Evolutionary conservation across 2,113 vertebrate genomes (phyloP).

Genomic region (Eretmochelys imbricata): DNA sequence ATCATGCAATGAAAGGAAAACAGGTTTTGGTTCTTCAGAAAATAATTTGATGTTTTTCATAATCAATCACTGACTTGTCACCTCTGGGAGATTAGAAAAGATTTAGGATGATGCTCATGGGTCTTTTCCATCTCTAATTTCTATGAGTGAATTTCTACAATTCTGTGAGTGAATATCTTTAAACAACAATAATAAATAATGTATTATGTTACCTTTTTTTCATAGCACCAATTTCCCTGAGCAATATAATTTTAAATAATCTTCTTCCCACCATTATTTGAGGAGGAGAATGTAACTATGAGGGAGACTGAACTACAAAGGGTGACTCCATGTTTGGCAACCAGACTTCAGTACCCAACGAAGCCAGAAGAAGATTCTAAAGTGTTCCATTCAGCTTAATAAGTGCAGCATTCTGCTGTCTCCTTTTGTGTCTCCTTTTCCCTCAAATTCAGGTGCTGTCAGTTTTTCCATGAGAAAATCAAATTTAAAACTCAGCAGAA

Average conservation of each 20-base stretch:
- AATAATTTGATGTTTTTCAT: constrained; percentile 31
- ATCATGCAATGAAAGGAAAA: neutral
- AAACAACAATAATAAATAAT: neutral
- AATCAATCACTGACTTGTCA: neutral
- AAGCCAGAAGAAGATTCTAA: neutral
- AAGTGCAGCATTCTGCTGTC: neutral
- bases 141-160: neutral
- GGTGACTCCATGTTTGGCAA: neutral
- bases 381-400: neutral
- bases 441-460: constrained; percentile 39
- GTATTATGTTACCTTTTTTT: neutral
- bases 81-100: constrained; percentile 29
- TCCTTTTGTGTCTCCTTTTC: neutral
- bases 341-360: neutral
- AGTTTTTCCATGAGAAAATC: neutral
- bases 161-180: neutral
- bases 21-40: constrained; percentile 16
- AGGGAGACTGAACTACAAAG: neutral
- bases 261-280: neutral
- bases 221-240: neutral
- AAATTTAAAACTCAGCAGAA: neutral
- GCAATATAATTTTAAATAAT: neutral
- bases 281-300: neutral
- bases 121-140: neutral
- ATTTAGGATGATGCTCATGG: neutral